A percentile compares a stretch with the other conserved stretches of the same genome.
Conservation (phyloP, 2,888 invertebrate genomes). For the Andrena marginata region DNA sequence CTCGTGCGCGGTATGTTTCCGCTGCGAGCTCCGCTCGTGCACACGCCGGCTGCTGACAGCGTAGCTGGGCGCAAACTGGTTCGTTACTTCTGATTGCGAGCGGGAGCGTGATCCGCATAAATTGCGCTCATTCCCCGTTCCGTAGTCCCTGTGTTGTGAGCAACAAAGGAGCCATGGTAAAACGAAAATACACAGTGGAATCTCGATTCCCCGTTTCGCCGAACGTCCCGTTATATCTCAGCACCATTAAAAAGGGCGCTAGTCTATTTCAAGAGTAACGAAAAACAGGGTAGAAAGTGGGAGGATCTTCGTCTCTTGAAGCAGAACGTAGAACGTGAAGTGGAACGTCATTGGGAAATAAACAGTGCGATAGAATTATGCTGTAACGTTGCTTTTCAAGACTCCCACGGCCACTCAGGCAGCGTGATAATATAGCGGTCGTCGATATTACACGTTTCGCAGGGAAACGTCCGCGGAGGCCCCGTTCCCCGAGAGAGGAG, state of each 20-base stretch:
- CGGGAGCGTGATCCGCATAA: conserved; percentile 5
- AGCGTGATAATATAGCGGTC: conserved; percentile 6
- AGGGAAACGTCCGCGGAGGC: conserved; percentile 1
- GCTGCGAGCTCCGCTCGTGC: background rate
- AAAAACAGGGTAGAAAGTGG: no score
- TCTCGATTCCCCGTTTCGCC: background rate
- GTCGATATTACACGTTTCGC: background rate
- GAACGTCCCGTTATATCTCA: no score
- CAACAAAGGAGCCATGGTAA: background rate
- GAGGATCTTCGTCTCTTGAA: no score
- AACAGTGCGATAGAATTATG: no score
- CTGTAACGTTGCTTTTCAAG: background rate
- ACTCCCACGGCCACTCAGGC: background rate
- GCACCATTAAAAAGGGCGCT: no score
- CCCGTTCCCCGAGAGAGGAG: background rate
- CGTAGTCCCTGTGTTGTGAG: background rate
- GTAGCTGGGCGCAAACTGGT: conserved; percentile 14
- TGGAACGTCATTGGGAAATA: no score
- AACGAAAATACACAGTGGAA: background rate
- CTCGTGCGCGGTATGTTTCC: conserved; percentile 21
- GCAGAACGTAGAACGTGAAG: no score
- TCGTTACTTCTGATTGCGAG: conserved; percentile 26
- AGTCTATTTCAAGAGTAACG: no score
- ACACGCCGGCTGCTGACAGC: conserved; percentile 9
- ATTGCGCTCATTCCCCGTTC: background rate